phyloP scores from a whole-genome alignment of 2,113 vertebrate genomes.

The Narcine bancroftii region DNA sequence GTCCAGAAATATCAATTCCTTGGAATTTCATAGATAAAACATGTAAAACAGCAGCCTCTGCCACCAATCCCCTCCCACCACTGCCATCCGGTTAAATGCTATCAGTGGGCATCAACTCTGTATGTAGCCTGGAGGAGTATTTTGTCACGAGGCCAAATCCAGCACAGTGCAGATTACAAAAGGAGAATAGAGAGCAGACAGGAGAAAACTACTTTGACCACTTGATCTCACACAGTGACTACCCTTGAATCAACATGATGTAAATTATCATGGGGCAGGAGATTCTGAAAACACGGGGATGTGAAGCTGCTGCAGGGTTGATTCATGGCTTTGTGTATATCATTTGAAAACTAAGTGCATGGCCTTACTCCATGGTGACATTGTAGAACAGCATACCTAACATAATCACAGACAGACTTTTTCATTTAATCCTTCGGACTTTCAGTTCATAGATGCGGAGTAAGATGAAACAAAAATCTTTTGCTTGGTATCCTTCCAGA shows the following conservation, averaged over 20 bases:
- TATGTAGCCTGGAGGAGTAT: neutral
- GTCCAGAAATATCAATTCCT: neutral
- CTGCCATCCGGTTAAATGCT: neutral
- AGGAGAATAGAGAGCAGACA: neutral
- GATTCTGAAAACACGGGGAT: neutral
- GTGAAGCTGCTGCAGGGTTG: neutral
- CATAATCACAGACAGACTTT: neutral
- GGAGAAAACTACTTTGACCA: neutral
- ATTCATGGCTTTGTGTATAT: neutral
- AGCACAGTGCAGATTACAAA: neutral
- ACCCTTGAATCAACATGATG: neutral
- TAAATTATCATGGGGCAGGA: neutral
- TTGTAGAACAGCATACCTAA: neutral
- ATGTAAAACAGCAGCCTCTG: neutral
- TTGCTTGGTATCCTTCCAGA: neutral
- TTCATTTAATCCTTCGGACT: neutral
- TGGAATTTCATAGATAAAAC: neutral
- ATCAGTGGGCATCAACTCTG: neutral
- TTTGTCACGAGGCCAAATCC: neutral
- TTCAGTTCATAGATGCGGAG: neutral
- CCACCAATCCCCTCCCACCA: too few species aligned
- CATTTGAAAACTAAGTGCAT: neutral
- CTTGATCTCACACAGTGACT: neutral
- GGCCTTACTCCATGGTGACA: neutral
- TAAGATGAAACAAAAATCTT: neutral